Evolutionary conservation across 2,888 invertebrate species (phyloP), one percentile per base, ranked within the genome.

Genomic region (Dicranocentrus wangi): DNA sequence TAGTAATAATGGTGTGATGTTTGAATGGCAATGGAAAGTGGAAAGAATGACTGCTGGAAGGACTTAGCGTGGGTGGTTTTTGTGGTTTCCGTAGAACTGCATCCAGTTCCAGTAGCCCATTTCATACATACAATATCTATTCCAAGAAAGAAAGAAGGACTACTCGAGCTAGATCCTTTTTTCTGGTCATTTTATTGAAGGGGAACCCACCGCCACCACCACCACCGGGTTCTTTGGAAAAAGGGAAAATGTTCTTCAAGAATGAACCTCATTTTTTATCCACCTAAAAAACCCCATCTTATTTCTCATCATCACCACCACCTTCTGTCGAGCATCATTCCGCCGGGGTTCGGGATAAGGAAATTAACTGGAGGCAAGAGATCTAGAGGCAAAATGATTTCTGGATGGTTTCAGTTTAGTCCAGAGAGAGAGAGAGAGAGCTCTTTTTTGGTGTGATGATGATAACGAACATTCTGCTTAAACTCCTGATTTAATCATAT

Each of bases 41-140:
- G 63, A 63, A 77, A 71, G 70, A 78, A 79, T 71, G 61, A 32
- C 39, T 63, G 47, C 32, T 66, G 63, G 51, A 58, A 70, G 65
- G 70, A 71, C 61, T 76, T 66, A 39, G 81, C 81, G 81, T 76
- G 81, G 76, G 81, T 70, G 81, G 70, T 76, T 76, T 43, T 81
- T 81, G 81, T 75, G 81, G 81, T 71, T 81, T 81, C 75, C 69
- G 73, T n/a, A 70, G 61, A 69, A 81, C 58, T 63, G 58, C 47
- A 65, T 63, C 68, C 78, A 21, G 65, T 55, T 23, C 55, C 55
- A 47, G 2, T 3, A 10, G n/a, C 2, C 10, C 47, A 5, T 21
- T 15, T 55, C 15, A 55, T 28, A 60, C 25, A 15, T 3, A 3
- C 55, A 55, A 13, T 55, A 3, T 55, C 25, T 17, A 17, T 53